Evolutionary conservation across 2,113 vertebrate genomes (phyloP).

Genomic region (Neolamprologus longior): DNA sequence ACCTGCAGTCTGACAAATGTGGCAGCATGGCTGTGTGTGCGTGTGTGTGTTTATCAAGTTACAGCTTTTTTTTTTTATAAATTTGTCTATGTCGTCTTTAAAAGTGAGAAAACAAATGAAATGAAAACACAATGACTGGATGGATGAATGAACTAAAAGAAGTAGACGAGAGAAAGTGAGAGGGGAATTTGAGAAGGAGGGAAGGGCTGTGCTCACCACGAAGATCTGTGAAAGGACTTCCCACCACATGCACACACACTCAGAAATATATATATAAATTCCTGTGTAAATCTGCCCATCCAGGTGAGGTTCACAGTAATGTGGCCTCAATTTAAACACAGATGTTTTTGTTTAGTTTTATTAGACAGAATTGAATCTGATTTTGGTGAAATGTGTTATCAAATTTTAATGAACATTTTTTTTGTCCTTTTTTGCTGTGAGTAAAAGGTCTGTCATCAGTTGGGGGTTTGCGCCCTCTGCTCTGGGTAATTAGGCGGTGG

Average conservation of each 20-base stretch:
- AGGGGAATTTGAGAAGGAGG: background rate
- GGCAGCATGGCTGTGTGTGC: background rate
- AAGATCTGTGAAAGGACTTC: conserved; percentile 37
- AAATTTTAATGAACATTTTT: background rate
- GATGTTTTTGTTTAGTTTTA: background rate
- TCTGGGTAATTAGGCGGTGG: background rate
- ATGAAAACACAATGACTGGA: background rate
- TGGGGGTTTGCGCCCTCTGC: background rate
- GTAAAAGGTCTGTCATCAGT: background rate
- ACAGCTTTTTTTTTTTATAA: background rate
- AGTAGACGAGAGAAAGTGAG: background rate
- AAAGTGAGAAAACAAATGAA: background rate
- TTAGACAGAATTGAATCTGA: background rate
- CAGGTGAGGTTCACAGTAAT: background rate
- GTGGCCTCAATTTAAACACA: background rate
- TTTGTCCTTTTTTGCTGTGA: background rate
- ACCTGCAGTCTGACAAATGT: conserved; percentile 6
- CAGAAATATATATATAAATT: background rate
- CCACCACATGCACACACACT: background rate
- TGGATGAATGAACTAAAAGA: background rate
- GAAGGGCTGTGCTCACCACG: background rate
- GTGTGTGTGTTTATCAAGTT: background rate
- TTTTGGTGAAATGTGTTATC: background rate
- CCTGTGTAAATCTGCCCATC: background rate
- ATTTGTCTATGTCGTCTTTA: background rate